phyloP scores from a whole-genome alignment of 2,113 vertebrate species.

The Catharus minimus region DNA sequence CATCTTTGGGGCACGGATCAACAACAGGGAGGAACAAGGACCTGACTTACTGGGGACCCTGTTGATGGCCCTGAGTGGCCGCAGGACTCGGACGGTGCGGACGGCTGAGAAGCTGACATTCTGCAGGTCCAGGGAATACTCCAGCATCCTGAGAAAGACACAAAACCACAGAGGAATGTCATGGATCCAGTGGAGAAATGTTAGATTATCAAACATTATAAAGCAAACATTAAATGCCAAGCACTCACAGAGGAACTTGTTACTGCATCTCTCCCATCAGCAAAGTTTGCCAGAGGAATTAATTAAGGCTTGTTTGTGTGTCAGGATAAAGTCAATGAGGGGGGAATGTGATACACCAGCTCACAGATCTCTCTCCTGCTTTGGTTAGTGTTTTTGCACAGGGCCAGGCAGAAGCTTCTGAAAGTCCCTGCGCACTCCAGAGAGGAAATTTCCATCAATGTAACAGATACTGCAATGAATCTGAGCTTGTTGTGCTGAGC shows the following conservation, averaged over 20 bases:
- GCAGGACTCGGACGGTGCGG: slow-evolving; percentile 93
- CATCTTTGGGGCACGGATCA: neutral
- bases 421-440: neutral
- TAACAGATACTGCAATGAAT: neutral
- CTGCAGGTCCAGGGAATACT: slow-evolving; percentile 97
- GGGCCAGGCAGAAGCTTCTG: neutral
- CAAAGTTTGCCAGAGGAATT: slow-evolving; percentile 59
- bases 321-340: slow-evolving; percentile 24
- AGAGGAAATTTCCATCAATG: neutral
- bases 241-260: neutral
- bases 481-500: neutral
- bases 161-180: accelerated
- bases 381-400: neutral
- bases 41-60: slow-evolving; percentile 90
- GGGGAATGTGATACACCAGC: neutral
- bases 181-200: slow-evolving; percentile 2
- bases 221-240: slow-evolving; percentile 19
- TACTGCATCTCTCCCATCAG: slow-evolving; percentile 11
- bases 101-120: slow-evolving; percentile 96
- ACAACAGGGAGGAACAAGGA: neutral
- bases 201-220: slow-evolving; percentile 32
- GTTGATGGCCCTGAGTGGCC: slow-evolving; percentile 96
- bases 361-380: neutral
- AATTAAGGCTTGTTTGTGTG: slow-evolving; percentile 40
- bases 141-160: slow-evolving; percentile 88